These are phyloP conservation scores for Sepioteuthis lessoniana DNA, from an alignment of 2,888 invertebrate species.

Conservation along the genomic window DNA sequence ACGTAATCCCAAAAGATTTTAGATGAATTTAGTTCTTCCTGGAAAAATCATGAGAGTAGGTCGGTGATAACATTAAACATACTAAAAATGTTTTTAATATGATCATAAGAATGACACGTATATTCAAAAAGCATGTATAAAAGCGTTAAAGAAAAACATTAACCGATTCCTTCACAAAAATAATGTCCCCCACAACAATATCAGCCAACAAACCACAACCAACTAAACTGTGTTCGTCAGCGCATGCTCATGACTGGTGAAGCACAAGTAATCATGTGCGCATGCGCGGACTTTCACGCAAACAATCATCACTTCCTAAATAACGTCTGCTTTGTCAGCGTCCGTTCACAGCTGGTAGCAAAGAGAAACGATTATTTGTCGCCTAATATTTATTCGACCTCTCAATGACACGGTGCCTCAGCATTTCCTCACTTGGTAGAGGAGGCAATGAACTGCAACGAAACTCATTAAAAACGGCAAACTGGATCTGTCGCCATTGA, in stretches of 20 bases:
- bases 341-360: not conserved
- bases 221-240: not conserved
- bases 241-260: not conserved
- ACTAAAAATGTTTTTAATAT: too few relatives aligned
- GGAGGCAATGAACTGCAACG: not conserved
- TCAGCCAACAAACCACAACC: not conserved
- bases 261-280: not conserved
- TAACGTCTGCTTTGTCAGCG: not conserved
- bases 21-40: too few relatives aligned
- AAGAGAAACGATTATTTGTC: not conserved
- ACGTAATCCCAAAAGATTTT: too few relatives aligned
- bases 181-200: too few relatives aligned
- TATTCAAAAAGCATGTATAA: too few relatives aligned
- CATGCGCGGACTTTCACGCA: not conserved
- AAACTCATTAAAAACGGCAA: not conserved
- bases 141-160: too few relatives aligned
- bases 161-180: too few relatives aligned
- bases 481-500: not conserved
- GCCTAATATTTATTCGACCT: not conserved
- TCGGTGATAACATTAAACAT: too few relatives aligned
- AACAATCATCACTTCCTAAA: not conserved
- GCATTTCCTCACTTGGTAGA: not conserved
- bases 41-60: too few relatives aligned
- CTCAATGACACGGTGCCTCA: not conserved
- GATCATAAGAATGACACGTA: too few relatives aligned